These are phyloP conservation scores for Chunga burmeisteri DNA, from an alignment of 2,113 vertebrate species.

Conservation along the genomic window DNA sequence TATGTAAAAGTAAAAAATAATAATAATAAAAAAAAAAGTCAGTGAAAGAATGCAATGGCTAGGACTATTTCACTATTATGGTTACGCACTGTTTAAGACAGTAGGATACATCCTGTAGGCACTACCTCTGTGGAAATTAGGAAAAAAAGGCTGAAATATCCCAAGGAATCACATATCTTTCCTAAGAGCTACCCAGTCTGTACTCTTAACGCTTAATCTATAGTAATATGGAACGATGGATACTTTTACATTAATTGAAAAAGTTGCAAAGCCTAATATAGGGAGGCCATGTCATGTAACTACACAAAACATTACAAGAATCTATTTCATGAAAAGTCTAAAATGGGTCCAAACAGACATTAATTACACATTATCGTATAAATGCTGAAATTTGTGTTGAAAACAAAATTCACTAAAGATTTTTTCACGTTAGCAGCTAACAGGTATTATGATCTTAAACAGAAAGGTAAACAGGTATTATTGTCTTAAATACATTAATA, in stretches of 20 bases:
- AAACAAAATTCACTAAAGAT: neutral
- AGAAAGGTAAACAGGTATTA: neutral
- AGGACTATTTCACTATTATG: neutral
- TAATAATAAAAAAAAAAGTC: too few relatives aligned
- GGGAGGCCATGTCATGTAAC: rapidly evolving
- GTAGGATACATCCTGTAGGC: neutral
- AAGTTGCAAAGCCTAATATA: neutral
- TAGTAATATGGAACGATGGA: neutral
- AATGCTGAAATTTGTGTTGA: neutral
- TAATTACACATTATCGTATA: neutral
- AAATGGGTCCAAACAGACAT: neutral
- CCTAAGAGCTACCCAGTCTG: neutral
- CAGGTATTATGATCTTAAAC: neutral
- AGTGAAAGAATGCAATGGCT: neutral
- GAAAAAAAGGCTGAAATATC: neutral
- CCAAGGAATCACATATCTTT: neutral
- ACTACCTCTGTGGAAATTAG: neutral
- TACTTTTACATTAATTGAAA: neutral
- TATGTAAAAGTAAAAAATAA: neutral
- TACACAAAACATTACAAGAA: neutral
- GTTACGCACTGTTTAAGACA: neutral
- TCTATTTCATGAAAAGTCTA: neutral
- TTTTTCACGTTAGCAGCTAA: neutral
- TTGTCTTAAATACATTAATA: neutral
- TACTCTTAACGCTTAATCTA: neutral